Conservation (phyloP, 1,140 invertebrate genomes). For the Neuroterus valhalla region DNA sequence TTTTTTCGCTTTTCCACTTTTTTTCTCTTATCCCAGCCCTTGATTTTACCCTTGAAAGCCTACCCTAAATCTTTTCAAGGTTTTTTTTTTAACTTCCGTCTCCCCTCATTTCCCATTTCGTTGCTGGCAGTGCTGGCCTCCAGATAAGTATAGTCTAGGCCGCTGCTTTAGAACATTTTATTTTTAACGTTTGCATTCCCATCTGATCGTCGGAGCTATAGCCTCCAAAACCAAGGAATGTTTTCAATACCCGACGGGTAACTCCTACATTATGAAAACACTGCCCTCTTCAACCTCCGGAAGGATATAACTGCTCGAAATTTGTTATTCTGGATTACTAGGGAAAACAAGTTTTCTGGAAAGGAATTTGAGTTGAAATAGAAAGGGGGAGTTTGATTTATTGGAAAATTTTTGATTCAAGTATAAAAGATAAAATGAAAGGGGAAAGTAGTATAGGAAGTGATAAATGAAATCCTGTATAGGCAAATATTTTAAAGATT, state of each 20-base stretch:
- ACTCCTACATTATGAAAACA: constrained; percentile 1
- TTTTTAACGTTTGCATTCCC: neutral
- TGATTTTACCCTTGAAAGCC: neutral
- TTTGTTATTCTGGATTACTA: constrained; percentile 20
- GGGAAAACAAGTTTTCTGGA: neutral
- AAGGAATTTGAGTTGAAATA: constrained; percentile 6
- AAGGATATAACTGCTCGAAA: neutral
- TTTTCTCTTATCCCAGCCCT: neutral
- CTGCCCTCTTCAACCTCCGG: neutral
- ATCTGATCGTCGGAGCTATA: constrained; percentile 17
- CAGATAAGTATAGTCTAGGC: neutral
- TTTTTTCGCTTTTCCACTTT: neutral
- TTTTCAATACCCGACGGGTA: constrained; percentile 7
- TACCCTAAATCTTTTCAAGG: neutral
- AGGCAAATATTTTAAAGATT: too few relatives aligned
- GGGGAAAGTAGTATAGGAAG: too few relatives aligned
- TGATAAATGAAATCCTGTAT: too few relatives aligned
- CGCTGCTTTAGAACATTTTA: constrained; percentile 7
- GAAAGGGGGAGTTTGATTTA: constrained; percentile 5
- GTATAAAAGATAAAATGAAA: neutral
- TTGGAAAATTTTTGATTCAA: neutral
- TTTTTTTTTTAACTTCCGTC: neutral
- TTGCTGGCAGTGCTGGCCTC: neutral
- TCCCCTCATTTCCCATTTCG: neutral
- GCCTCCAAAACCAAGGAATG: neutral